Base-by-base conservation (phyloP, 2,888 invertebrate species). In the Hydrotaea cyrtoneurina region DNA sequence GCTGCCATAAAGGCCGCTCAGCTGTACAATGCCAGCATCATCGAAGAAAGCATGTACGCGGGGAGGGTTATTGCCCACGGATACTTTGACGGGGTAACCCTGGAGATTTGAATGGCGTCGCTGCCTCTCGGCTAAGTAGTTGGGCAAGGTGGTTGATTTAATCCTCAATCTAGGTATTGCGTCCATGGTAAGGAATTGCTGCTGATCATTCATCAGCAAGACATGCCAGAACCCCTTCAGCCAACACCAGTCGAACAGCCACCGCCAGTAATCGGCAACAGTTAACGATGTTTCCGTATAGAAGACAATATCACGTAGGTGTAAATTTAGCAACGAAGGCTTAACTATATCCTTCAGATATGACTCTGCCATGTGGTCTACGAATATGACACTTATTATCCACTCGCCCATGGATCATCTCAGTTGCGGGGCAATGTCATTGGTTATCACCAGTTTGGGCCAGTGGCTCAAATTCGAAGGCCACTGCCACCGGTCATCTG, bases 21-120 rank as follows among this genome's bases (percentile, higher is more conserved):
- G 15, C 15, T 64, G n/a, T n/a, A 36, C 36, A 0, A 2, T 3
- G 10, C 36, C 36, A 1, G 31, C 2, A 17, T 15, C 36, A 36
- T 64, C 5, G 7, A 13, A 17, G 15, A 17, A 36, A 17, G 36
- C 36, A 10, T 36, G 64, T 0, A n/a, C 64, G 2, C 64, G 31
- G 5, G 31, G 64, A 36, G 64, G 64, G 11, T 64, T 64, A 10
- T 36, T 64, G 36, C 64, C 64, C 17, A 64, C 36, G 7, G 64
- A 5, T 0, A 64, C 17, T 64, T 10, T 31, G 7, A 64, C 36
- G 64, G 17, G 36, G 17, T 36, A 36, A 36, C 64, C 64, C 2
- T 64, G 36, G 10, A 64, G 36, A 64, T 64, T 64, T 0, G 8
- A 11, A 1, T 17, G 7, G 1, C 10, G 21, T 1, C 23, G 55